A percentile compares a stretch with the other conserved stretches of the same genome.
phyloP scores from a whole-genome alignment of 1,140 invertebrate species.

The Ruditapes philippinarum region DNA sequence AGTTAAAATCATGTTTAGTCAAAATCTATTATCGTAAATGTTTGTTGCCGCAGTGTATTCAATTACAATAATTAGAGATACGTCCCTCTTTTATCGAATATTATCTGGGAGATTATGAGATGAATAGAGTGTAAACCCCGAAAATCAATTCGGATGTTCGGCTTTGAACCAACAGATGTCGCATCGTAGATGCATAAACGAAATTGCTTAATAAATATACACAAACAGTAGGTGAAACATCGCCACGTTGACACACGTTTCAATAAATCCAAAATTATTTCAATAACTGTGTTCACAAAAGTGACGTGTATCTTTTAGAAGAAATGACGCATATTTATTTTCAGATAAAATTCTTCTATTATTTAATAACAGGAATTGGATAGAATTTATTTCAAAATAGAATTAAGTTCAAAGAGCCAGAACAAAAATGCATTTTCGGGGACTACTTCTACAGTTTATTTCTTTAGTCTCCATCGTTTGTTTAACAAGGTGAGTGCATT shows the following conservation, averaged over 20 bases:
- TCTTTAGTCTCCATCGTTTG: background rate
- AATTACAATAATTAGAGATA: background rate
- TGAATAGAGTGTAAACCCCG: background rate
- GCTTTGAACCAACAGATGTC: slow-evolving; percentile 3
- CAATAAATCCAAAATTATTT: background rate
- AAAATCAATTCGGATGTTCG: slow-evolving; percentile 21
- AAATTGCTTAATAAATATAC: background rate
- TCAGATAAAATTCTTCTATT: background rate
- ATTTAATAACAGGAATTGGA: background rate
- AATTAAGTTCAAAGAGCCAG: background rate
- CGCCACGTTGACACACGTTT: slow-evolving; percentile 17
- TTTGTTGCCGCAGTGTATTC: too few species aligned
- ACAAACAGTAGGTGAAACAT: background rate
- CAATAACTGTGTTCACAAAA: background rate
- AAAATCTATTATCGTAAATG: too few species aligned
- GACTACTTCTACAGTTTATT: background rate
- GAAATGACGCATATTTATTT: background rate
- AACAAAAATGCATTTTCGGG: background rate
- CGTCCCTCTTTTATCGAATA: background rate
- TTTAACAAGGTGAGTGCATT: background rate
- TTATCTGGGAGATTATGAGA: background rate
- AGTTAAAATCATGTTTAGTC: too few species aligned
- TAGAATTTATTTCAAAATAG: background rate
- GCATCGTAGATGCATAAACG: background rate
- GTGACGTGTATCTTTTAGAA: background rate